phyloP scores from a whole-genome alignment of 2,113 vertebrate genomes.

The Mustelus asterias region DNA sequence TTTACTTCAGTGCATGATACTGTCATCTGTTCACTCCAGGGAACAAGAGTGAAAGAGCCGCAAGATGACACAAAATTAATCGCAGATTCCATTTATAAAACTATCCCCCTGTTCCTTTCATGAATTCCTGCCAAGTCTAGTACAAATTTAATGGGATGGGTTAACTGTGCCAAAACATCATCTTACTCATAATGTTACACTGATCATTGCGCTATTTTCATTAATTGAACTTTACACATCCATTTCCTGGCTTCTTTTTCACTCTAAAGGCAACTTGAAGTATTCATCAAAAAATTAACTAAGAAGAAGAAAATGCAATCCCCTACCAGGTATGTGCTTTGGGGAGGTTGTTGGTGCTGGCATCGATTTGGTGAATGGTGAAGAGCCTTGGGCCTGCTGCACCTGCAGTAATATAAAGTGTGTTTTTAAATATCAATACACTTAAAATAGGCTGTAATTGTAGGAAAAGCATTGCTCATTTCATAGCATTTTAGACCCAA shows the following conservation, averaged over 20 bases:
- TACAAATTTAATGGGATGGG: neutral
- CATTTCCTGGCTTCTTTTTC: neutral
- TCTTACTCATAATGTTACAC: neutral
- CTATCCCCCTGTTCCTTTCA: neutral
- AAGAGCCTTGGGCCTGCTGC: constrained; percentile 92
- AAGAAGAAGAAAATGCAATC: neutral
- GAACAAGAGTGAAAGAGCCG: neutral
- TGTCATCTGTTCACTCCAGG: neutral
- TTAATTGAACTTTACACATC: neutral
- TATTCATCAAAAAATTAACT: neutral
- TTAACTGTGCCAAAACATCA: neutral
- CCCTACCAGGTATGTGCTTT: constrained; percentile 96
- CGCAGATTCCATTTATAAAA: neutral
- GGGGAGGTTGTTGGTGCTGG: constrained; percentile 89
- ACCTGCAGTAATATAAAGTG: constrained; percentile 55
- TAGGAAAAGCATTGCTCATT: neutral
- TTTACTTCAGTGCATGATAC: neutral
- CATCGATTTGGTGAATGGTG: constrained; percentile 96
- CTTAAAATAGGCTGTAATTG: neutral
- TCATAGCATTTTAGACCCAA: neutral
- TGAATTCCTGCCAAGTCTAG: neutral
- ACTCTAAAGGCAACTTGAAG: neutral
- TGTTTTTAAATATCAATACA: neutral
- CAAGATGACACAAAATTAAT: constrained; percentile 18
- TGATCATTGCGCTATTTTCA: neutral